These are phyloP conservation scores for Aviceda subcristata DNA, from an alignment of 2,113 vertebrate genomes.

Conservation along the genomic window DNA sequence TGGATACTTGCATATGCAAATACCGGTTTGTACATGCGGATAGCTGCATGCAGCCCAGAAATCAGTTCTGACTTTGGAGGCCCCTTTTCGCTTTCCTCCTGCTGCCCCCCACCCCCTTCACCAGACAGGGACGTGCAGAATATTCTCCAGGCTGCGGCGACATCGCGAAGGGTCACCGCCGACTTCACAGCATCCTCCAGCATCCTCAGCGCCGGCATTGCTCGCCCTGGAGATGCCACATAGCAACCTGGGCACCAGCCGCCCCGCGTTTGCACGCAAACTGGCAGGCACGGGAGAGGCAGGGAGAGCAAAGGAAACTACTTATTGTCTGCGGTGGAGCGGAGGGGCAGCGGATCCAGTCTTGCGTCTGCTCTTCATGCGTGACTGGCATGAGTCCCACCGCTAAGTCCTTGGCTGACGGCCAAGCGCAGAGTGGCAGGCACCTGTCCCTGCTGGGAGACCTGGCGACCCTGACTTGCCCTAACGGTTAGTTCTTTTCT, in stretches of 20 bases:
- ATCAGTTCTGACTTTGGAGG: neutral
- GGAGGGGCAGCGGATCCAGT: neutral
- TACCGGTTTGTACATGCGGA: neutral
- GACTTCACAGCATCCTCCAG: neutral
- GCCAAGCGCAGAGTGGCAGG: conserved; percentile 40
- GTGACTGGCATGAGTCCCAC: conserved; percentile 52
- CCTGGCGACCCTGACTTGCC: conserved; percentile 62
- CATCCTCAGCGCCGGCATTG: neutral
- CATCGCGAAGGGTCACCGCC: neutral
- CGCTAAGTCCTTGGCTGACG: conserved; percentile 18
- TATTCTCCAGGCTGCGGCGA: neutral
- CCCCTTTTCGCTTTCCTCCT: neutral
- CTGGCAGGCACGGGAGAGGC: neutral
- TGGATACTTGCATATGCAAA: conserved; percentile 31
- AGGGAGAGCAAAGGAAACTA: neutral
- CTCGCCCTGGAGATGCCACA: neutral
- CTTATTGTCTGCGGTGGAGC: neutral
- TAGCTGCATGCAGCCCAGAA: neutral
- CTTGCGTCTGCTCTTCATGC: conserved; percentile 46
- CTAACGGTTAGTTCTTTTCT: conserved; percentile 42
- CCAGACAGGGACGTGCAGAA: neutral
- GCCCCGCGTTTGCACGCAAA: neutral
- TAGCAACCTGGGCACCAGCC: conserved; percentile 14
- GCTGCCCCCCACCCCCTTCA: neutral
- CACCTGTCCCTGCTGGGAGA: conserved; percentile 69